Conservation (phyloP, 2,113 vertebrate species). For the Cichladusa arquata region DNA sequence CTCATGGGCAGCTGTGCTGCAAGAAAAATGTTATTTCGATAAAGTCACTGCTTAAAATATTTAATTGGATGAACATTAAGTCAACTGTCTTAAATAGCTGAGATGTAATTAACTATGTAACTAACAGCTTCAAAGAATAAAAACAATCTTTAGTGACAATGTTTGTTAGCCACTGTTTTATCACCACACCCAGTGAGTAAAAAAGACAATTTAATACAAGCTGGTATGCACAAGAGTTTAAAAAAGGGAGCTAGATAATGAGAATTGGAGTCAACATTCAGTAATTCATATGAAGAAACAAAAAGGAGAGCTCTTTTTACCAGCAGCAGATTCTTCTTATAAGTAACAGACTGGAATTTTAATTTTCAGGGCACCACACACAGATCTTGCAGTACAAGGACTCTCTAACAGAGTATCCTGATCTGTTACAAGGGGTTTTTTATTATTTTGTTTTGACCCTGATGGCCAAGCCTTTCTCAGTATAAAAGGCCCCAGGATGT, state of each 20-base stretch:
- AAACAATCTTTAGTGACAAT: not conserved
- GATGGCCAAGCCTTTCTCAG: not conserved
- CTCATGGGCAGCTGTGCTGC: not conserved
- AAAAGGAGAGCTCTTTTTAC: not conserved
- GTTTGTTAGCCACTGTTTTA: not conserved
- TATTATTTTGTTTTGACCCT: not conserved
- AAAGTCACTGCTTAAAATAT: conserved; percentile 1
- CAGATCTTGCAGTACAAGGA: not conserved
- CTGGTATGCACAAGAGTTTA: not conserved
- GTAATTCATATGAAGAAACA: not conserved
- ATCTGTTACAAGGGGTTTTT: not conserved
- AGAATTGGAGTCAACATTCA: not conserved
- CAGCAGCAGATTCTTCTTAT: not conserved
- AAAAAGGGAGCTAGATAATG: not conserved
- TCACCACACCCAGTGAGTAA: not conserved
- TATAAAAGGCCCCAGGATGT: not conserved
- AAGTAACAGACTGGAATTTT: conserved; percentile 16
- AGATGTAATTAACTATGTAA: not conserved
- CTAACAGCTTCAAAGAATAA: conserved; percentile 22
- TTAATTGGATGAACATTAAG: conserved; percentile 10
- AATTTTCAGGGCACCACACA: not conserved
- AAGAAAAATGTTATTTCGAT: conserved; percentile 20
- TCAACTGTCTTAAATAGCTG: not conserved
- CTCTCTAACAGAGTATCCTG: not conserved
- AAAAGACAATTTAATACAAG: not conserved